Base-by-base conservation (phyloP, 1,140 invertebrate species). In the Leucophenga varia region DNA sequence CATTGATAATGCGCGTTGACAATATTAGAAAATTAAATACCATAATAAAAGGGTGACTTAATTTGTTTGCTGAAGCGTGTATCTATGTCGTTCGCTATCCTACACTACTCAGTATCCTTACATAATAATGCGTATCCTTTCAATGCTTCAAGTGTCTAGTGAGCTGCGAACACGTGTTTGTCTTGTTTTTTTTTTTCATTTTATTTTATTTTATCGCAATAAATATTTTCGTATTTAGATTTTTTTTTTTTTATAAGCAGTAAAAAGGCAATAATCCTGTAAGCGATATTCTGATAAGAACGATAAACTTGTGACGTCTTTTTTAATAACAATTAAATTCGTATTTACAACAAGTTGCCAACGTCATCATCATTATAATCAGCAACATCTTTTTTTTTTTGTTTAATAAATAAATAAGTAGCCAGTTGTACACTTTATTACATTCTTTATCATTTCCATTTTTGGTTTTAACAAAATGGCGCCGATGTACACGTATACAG, bases 11-110 rank as follows among this genome's bases (percentile, higher is more conserved):
- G 38, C 21, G 44, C 44, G 47, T 57, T 55, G 55, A 52, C 55
- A 57, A 57, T 55, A 60, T 60, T 52, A 52, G 55, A 60, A 49
- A 42, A 60, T 57, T 60, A 57, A 60, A 60, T 60, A 52, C 43
- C 52, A 52, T 49, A 55, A 47, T 54, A 56, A 55, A 57, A 57
- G 57, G 57, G 57, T 60, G 57, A 57, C 55, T 60, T 60, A 49
- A 60, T 60, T 60, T 60, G 52, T 57, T 60, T 60, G 47, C 36
- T 28, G 13, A 6, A 16, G 12, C 32, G 32, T 35, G 12, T 12
- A 5, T 12, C n/a, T n/a, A n/a, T n/a, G n/a, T n/a, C n/a, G n/a
- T n/a, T n/a, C n/a, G n/a, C n/a, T n/a, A n/a, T n/a, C n/a, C n/a
- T n/a, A n/a, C 44, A 36, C 44, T 45, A 55, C 53, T 52, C 35